phyloP scores from a whole-genome alignment of 2,797 vertebrate species.

The Myotis planiceps region DNA sequence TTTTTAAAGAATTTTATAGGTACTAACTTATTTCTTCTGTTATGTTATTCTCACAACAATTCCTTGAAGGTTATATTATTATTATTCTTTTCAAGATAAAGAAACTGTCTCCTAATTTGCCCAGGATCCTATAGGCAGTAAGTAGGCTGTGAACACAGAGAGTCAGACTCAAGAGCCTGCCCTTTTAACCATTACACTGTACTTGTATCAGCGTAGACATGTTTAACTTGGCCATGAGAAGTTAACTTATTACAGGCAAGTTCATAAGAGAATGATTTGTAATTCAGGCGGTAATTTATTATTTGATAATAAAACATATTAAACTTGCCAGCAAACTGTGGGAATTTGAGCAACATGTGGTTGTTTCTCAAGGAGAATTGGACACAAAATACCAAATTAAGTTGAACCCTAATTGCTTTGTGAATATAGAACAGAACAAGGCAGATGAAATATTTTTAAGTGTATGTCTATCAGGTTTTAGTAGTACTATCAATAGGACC shows the following conservation, averaged over 20 bases:
- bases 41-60: not conserved
- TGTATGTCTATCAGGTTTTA: not conserved
- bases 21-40: not conserved
- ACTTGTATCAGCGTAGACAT: fast-evolving
- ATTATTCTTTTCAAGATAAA: not conserved
- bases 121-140: not conserved
- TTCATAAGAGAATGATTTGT: not conserved
- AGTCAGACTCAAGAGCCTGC: not conserved
- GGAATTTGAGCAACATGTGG: not conserved
- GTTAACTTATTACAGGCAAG: not conserved
- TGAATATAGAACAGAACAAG: not conserved
- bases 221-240: not conserved
- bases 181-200: not conserved
- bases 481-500: not conserved
- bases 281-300: not conserved
- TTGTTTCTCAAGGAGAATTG: not conserved
- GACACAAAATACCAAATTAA: not conserved
- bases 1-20: not conserved
- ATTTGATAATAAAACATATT: not conserved
- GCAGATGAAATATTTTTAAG: not conserved
- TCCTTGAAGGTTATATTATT: not conserved
- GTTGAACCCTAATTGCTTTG: not conserved
- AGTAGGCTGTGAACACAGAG: not conserved
- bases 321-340: not conserved
- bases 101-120: not conserved